Evolutionary conservation across 2,888 invertebrate species (phyloP).

Genomic region (Coelopa pilipes): DNA sequence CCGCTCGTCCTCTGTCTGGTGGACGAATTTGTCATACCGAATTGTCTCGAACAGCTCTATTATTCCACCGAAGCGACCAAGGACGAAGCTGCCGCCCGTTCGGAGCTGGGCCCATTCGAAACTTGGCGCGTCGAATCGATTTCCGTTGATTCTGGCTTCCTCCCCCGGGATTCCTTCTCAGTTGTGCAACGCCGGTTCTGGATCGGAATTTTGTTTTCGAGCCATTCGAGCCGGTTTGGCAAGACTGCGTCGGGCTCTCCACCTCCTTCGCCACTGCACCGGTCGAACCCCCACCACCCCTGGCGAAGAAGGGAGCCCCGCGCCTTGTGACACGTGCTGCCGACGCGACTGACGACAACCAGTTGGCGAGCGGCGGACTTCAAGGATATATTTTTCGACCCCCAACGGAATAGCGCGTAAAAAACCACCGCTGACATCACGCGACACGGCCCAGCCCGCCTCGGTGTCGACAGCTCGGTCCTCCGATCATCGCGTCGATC

Average conservation of each 20-base stretch:
- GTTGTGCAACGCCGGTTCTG: neutral
- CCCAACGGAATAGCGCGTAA: neutral
- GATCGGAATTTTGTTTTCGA: neutral
- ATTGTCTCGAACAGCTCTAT: slow-evolving; percentile 24
- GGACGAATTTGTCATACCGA: slow-evolving; percentile 42
- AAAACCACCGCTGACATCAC: neutral
- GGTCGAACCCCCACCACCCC: neutral
- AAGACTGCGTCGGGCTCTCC: neutral
- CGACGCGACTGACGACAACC: neutral
- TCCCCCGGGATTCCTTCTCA: neutral
- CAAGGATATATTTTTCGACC: slow-evolving; percentile 12
- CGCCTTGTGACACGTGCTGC: neutral
- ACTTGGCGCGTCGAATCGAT: slow-evolving; percentile 19
- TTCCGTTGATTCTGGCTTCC: slow-evolving; percentile 3
- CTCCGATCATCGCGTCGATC: neutral
- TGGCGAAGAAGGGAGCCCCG: neutral
- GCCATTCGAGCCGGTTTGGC: too few species aligned
- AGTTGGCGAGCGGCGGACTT: neutral
- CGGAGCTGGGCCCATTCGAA: neutral
- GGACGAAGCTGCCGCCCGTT: slow-evolving; percentile 3
- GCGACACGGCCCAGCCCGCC: neutral
- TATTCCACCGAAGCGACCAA: slow-evolving; percentile 18
- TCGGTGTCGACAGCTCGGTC: neutral
- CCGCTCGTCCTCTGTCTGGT: slow-evolving; percentile 29
- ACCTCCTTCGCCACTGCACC: neutral